Conservation (phyloP, 2,888 invertebrate genomes). For the Brassicogethes aeneus region DNA sequence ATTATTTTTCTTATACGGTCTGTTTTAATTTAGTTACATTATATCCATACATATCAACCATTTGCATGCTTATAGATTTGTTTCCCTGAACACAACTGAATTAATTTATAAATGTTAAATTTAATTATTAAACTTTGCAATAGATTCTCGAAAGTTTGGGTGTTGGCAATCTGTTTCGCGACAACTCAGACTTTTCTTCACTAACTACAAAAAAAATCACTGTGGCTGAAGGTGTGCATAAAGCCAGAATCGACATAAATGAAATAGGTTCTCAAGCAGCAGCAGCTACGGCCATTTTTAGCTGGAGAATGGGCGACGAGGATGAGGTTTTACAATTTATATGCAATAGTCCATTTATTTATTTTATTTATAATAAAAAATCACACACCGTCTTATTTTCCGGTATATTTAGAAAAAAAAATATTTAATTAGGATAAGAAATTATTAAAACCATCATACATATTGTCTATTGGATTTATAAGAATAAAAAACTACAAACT, state of each 20-base stretch:
- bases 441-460: too few relatives aligned
- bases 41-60: too few relatives aligned
- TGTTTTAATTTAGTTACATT: too few relatives aligned
- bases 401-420: constrained; percentile 51
- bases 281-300: constrained; percentile 76
- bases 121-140: too few relatives aligned
- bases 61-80: too few relatives aligned
- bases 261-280: constrained; percentile 82
- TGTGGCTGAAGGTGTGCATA: constrained; percentile 57
- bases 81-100: not conserved
- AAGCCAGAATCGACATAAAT: constrained; percentile 75
- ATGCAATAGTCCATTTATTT: constrained; percentile 79
- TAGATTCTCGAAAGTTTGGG: constrained; percentile 47
- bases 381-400: constrained; percentile 57
- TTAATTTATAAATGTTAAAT: too few relatives aligned
- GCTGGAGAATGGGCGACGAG: constrained; percentile 57
- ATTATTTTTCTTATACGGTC: too few relatives aligned
- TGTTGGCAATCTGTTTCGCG: constrained; percentile 46
- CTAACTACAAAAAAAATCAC: constrained; percentile 43
- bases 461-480: too few relatives aligned
- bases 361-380: constrained; percentile 65
- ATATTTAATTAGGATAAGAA: too few relatives aligned
- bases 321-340: constrained; percentile 59
- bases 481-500: too few relatives aligned
- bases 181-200: constrained; percentile 45